Evolutionary conservation across 2,113 vertebrate species (phyloP), one percentile per base, ranked within the genome.

Genomic region (Ageneiosus marmoratus): DNA sequence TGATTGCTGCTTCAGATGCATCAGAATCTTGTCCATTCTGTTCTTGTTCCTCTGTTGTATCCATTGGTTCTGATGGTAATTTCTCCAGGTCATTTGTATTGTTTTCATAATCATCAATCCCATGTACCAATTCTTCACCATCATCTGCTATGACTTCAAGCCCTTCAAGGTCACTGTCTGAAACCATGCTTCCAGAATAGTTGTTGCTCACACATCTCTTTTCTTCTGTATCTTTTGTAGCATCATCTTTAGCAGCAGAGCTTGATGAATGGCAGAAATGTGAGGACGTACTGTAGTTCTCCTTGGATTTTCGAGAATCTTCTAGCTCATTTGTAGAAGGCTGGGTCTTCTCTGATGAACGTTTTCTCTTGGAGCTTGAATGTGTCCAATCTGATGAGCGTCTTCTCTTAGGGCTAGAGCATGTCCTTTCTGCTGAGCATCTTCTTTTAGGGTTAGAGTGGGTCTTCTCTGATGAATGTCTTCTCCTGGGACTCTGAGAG

Each of bases 121-220:
- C 86, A 37, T 58, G 55, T 1, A 44, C 80, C 22, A 81, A 37
- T 32, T 70, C 80, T 77, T 85, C 83, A 53, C 60, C 69, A 63
- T 85, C 80, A 72, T 87, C 86, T 48, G 77, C 86, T 46, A 85
- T 83, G 10, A 87, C 86, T 15, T 63, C 80, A 15, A 87, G n/a
- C 4, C 86, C 86, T 83, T 85, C 83, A 41, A 87, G 83, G 44
- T 87, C 86, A 83, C 81, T 77, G 50, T 80, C 86, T 56, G 78
- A 79, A 50, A 46, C 32, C 60, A 65, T 41, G 37, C 1, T 74
- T 6, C 48, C 83, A 84, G 58, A 12, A 12, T 50, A 20, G 37
- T 37, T 13, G 5, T 48, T 53, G n/a, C 22, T 73, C 4, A 41
- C 69, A 77, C 20, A 24, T 72, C 13, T 44, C 29, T 32, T 51